These are phyloP conservation scores for Leptopilina myrica DNA, from an alignment of 2,888 invertebrate species.

Conservation along the genomic window DNA sequence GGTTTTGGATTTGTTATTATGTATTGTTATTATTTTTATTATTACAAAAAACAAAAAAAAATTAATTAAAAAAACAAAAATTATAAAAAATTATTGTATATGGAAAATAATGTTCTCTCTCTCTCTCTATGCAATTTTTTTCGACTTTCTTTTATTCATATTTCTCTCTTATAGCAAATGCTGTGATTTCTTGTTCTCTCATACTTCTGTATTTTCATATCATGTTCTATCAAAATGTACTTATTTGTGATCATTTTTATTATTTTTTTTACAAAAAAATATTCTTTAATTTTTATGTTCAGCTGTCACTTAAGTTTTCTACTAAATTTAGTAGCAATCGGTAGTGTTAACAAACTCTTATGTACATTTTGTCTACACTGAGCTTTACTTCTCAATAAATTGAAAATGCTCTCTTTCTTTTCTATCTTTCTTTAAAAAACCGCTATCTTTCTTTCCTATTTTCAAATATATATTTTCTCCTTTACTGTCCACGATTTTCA, in stretches of 20 bases:
- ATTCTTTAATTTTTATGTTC: slow-evolving; percentile 19
- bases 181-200: slow-evolving; percentile 29
- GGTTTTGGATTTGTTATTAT: too few species aligned
- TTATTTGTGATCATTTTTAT: background rate
- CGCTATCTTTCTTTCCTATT: too few species aligned
- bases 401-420: slow-evolving; percentile 37
- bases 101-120: background rate
- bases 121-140: slow-evolving; percentile 1
- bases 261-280: background rate
- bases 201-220: background rate
- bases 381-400: slow-evolving; percentile 36
- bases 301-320: slow-evolving; percentile 17
- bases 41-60: too few species aligned
- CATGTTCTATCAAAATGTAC: slow-evolving; percentile 2
- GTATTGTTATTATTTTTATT: too few species aligned
- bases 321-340: slow-evolving; percentile 24
- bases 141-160: background rate
- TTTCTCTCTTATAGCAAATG: slow-evolving; percentile 38
- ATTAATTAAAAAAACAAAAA: too few species aligned
- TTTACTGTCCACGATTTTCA: too few species aligned
- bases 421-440: too few species aligned
- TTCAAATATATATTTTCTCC: slow-evolving; percentile 41
- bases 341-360: slow-evolving; percentile 23
- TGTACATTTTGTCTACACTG: slow-evolving; percentile 36
- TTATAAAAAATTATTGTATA: background rate